A percentile compares a stretch with the other conserved stretches of the same genome.
Evolutionary conservation across 2,888 invertebrate genomes (phyloP).

Genomic region (Platycnemis pennipes): DNA sequence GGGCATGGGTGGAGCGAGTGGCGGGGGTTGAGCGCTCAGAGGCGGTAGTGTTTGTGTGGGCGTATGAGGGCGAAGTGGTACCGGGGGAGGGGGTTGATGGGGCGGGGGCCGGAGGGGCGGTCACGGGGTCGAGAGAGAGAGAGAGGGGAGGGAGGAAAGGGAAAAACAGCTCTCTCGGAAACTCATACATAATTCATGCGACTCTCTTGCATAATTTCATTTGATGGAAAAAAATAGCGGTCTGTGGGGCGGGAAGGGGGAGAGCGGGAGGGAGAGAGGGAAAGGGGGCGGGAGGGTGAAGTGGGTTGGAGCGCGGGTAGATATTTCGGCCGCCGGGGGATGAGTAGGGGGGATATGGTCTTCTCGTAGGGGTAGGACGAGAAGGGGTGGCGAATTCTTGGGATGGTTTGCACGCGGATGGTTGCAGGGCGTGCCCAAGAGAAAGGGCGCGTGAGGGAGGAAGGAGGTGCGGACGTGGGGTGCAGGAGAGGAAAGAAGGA

Average conservation of each 20-base stretch:
- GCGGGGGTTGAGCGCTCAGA: too few species aligned
- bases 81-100: background rate
- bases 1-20: background rate
- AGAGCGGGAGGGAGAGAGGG: background rate
- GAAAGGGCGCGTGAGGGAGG: background rate
- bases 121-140: background rate
- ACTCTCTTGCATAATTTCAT: conserved; percentile 66
- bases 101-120: background rate
- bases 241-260: background rate
- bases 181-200: conserved; percentile 67
- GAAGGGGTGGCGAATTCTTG: conserved; percentile 48
- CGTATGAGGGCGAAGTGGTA: too few species aligned
- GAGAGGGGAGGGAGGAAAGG: conserved; percentile 43
- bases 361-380: background rate
- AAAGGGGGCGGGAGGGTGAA: background rate
- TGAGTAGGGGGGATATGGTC: background rate
- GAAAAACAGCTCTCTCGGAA: conserved; percentile 67
- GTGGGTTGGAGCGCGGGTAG: background rate
- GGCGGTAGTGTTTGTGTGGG: too few species aligned
- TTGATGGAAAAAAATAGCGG: conserved; percentile 66
- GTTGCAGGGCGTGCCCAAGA: background rate
- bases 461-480: background rate
- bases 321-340: background rate
- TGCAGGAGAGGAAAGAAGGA: background rate
- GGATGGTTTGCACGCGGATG: conserved; percentile 31